These are phyloP conservation scores for Monopis laevigella DNA, from an alignment of 2,888 invertebrate genomes.

Conservation along the genomic window DNA sequence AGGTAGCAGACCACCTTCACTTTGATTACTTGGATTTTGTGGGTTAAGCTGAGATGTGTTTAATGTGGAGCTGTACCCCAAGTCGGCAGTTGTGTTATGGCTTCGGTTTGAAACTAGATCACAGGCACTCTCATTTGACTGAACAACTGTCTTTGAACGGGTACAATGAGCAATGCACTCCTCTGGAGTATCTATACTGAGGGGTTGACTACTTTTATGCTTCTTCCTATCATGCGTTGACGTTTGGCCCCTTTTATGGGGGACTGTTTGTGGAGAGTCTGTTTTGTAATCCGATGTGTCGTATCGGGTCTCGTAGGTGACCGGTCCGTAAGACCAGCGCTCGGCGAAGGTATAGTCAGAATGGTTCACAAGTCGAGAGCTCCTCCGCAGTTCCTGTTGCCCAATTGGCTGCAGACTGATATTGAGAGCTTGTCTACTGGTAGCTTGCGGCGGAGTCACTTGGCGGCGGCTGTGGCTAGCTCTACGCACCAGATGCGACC, in stretches of 20 bases:
- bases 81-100: constrained; percentile 25
- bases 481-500: constrained; percentile 59
- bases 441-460: constrained; percentile 48
- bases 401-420: constrained; percentile 52
- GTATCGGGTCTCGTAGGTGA: constrained; percentile 56
- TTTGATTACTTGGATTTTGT: constrained; percentile 16
- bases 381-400: constrained; percentile 46
- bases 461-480: constrained; percentile 47
- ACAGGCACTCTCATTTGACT: constrained; percentile 51
- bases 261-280: constrained; percentile 29
- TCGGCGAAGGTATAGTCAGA: constrained; percentile 67
- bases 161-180: constrained; percentile 59
- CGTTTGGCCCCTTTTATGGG: constrained; percentile 42
- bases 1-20: constrained; percentile 52
- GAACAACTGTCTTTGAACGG: constrained; percentile 59
- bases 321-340: constrained; percentile 66
- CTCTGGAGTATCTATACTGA: constrained; percentile 34
- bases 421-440: constrained; percentile 40
- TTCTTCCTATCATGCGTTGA: constrained; percentile 57
- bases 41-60: background rate
- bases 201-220: constrained; percentile 35
- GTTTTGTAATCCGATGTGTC: constrained; percentile 41
- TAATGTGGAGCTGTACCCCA: background rate
- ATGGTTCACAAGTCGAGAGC: constrained; percentile 60
- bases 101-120: constrained; percentile 27